A percentile compares a stretch with the other conserved stretches of the same genome.
Evolutionary conservation across 1,140 invertebrate species (phyloP).

Genomic region (Bombus balteatus): DNA sequence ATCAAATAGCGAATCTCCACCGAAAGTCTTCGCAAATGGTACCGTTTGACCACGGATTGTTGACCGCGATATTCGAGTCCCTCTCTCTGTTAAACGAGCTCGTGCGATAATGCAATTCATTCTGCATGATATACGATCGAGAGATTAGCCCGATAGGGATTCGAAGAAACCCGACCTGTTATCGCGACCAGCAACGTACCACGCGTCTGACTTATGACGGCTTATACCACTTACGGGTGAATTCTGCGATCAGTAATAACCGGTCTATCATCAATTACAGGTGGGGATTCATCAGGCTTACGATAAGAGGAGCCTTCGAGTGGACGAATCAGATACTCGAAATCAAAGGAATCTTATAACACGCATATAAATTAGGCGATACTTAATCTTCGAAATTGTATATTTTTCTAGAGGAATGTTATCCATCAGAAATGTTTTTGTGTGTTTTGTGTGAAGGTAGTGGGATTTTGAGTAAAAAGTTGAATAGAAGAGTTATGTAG

Average conservation of each 20-base stretch:
- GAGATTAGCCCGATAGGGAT: constrained; percentile 22
- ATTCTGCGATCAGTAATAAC: not conserved
- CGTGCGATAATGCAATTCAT: constrained; percentile 27
- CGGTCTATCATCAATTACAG: constrained; percentile 21
- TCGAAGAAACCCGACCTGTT: constrained; percentile 27
- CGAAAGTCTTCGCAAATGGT: not conserved
- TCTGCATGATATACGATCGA: constrained; percentile 9
- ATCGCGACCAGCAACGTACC: not conserved
- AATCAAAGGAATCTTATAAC: not conserved
- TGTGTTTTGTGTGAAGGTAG: not conserved
- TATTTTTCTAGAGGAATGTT: not conserved
- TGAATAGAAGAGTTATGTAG: not conserved
- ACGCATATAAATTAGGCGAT: not conserved
- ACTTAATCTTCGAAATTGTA: not conserved
- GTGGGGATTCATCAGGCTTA: not conserved
- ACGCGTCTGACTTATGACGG: constrained; percentile 33
- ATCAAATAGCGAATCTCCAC: not conserved
- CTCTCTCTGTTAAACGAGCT: not conserved
- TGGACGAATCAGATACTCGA: not conserved
- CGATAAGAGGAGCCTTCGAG: not conserved
- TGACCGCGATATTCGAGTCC: constrained; percentile 1
- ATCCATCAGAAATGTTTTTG: too few relatives aligned
- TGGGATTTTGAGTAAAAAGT: not conserved
- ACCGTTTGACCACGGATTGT: constrained; percentile 18
- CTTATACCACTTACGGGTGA: constrained; percentile 25